Evolutionary conservation across 2,797 vertebrate genomes (phyloP).

Genomic region (Chrosomus eos): DNA sequence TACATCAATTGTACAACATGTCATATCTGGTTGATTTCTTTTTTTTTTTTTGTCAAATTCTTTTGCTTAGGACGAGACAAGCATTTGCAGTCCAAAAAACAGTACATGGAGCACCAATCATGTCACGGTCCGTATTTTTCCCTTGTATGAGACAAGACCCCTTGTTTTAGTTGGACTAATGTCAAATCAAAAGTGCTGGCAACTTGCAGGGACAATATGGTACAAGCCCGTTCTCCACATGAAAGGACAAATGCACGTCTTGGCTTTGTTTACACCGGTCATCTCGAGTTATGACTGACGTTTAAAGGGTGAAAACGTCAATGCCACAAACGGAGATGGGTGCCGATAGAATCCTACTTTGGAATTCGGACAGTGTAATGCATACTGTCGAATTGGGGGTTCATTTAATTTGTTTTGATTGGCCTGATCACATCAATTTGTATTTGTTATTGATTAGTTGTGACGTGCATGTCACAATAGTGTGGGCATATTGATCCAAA

Average conservation of each 20-base stretch:
- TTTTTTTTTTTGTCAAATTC: conserved; percentile 69
- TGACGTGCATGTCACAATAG: conserved; percentile 63
- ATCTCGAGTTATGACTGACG: neutral
- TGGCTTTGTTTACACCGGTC: conserved; percentile 38
- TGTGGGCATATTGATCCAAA: conserved; percentile 61
- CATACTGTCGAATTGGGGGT: conserved; percentile 44
- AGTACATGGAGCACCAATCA: conserved; percentile 84
- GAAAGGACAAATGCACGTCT: conserved; percentile 80
- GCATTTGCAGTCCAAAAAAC: conserved; percentile 81
- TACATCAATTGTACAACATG: conserved; percentile 84
- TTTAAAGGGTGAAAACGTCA: neutral
- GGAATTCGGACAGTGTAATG: conserved; percentile 56
- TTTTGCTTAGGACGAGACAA: conserved; percentile 62
- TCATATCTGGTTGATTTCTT: conserved; percentile 78
- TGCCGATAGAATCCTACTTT: conserved; percentile 20
- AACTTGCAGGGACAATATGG: conserved; percentile 46
- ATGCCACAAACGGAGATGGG: conserved; percentile 27
- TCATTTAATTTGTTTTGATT: neutral
- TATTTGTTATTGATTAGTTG: conserved; percentile 56
- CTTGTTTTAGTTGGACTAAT: conserved; percentile 69
- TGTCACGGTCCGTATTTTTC: conserved; percentile 79
- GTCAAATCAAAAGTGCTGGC: conserved; percentile 60
- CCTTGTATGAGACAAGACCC: conserved; percentile 86
- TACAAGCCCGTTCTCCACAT: conserved; percentile 61
- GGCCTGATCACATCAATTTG: conserved; percentile 50